These are phyloP conservation scores for Troglohyphantes excavatus DNA, from an alignment of 2,888 invertebrate species.

Conservation along the genomic window DNA sequence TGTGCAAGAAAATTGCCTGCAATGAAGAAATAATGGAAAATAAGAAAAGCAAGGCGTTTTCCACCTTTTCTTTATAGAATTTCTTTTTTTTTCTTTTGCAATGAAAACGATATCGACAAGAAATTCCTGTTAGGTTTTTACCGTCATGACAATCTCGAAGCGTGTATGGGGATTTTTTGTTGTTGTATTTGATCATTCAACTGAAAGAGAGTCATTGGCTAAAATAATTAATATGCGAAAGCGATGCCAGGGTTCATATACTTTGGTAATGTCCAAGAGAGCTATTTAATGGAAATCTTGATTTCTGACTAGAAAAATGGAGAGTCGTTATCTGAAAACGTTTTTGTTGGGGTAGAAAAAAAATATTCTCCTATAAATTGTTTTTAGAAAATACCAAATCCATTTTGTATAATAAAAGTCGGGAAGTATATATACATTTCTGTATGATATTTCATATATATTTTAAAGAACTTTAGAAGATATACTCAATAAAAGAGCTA, in stretches of 20 bases:
- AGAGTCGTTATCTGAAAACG: not conserved
- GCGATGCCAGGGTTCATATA: slow-evolving; percentile 3
- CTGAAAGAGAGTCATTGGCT: not conserved
- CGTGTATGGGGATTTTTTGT: not conserved
- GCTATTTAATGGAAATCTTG: not conserved
- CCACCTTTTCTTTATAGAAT: slow-evolving; percentile 29
- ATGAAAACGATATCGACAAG: slow-evolving; percentile 51
- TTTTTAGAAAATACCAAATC: too few species aligned
- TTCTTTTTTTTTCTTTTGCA: slow-evolving; percentile 13
- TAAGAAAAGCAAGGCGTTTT: slow-evolving; percentile 45
- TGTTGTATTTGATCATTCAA: not conserved
- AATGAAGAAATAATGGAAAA: slow-evolving; percentile 52
- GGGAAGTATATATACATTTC: too few species aligned
- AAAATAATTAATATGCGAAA: slow-evolving; percentile 25
- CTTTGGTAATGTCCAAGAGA: not conserved
- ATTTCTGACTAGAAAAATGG: not conserved
- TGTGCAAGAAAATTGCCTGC: slow-evolving; percentile 52
- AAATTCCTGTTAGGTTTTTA: slow-evolving; percentile 42
- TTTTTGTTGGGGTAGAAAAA: not conserved
- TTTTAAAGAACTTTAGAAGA: too few species aligned
- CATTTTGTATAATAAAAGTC: too few species aligned
- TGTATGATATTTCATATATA: too few species aligned
- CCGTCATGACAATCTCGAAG: not conserved
- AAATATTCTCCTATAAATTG: too few species aligned
- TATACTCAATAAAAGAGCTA: too few species aligned